Evolutionary conservation across 2,113 vertebrate species (phyloP).

Genomic region (Psittacara wagleri): DNA sequence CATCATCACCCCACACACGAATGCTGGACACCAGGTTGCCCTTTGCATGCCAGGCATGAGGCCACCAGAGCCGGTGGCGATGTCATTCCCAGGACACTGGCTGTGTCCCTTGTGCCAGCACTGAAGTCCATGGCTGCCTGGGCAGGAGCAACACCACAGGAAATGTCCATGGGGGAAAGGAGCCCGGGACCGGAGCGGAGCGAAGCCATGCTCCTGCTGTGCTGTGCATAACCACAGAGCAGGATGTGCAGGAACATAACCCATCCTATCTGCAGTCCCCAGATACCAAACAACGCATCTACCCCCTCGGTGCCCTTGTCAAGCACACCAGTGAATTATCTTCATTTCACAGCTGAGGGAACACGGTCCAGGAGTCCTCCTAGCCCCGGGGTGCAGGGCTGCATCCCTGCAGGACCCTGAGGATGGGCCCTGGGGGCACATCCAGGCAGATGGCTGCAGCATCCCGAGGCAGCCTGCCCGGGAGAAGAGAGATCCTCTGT

Average conservation of each 20-base stretch:
- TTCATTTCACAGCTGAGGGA: constrained; percentile 20
- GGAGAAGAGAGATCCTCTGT: background rate
- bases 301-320: background rate
- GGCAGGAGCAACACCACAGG: rapidly evolving
- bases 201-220: rapidly evolving
- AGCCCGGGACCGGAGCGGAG: rapidly evolving
- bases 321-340: background rate
- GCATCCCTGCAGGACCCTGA: background rate
- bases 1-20: rapidly evolving
- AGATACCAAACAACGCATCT: background rate
- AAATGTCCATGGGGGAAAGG: background rate
- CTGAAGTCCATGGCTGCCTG: rapidly evolving
- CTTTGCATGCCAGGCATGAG: background rate
- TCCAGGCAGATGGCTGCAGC: background rate
- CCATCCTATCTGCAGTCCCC: background rate
- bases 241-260: background rate
- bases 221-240: rapidly evolving
- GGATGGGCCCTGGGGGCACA: background rate
- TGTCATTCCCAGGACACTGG: background rate
- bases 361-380: rapidly evolving
- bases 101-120: no score
- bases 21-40: background rate
- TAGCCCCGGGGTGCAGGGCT: background rate
- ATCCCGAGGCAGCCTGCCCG: background rate
- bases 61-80: rapidly evolving